Conservation (phyloP, 2,888 invertebrate genomes). For the Eurytoma californica region DNA sequence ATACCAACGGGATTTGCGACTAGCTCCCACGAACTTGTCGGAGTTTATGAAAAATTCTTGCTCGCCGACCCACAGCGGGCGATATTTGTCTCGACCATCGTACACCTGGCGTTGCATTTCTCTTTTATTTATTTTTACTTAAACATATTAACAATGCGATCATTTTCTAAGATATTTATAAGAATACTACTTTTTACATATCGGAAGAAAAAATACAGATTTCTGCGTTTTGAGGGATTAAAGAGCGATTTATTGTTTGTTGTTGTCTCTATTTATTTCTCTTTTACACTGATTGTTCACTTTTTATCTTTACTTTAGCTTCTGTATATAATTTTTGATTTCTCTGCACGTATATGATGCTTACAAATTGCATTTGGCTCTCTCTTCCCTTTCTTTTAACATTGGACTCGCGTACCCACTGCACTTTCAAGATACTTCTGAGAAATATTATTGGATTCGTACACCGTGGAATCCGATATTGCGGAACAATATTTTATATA, state of each 20-base stretch:
- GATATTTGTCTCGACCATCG: neutral
- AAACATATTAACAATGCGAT: neutral
- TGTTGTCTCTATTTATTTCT: neutral
- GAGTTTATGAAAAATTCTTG: conserved; percentile 9
- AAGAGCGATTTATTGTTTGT: neutral
- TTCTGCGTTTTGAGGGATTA: neutral
- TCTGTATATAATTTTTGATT: neutral
- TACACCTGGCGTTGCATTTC: no score
- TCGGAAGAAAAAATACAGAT: neutral
- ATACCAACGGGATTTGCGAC: neutral
- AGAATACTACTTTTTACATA: neutral
- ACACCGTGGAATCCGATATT: neutral
- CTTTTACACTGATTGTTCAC: neutral
- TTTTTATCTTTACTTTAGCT: neutral
- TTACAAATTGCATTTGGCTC: conserved; percentile 17
- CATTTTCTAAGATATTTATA: neutral
- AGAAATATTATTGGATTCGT: conserved; percentile 11
- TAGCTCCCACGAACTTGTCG: neutral
- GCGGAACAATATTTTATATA: neutral
- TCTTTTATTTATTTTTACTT: neutral
- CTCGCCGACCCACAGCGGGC: neutral
- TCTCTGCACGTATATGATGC: conserved; percentile 24
- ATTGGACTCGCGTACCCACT: neutral
- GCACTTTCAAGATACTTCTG: neutral
- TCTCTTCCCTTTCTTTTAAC: conserved; percentile 3